phyloP scores from a whole-genome alignment of 1,140 invertebrate genomes.

The Sipha flava region DNA sequence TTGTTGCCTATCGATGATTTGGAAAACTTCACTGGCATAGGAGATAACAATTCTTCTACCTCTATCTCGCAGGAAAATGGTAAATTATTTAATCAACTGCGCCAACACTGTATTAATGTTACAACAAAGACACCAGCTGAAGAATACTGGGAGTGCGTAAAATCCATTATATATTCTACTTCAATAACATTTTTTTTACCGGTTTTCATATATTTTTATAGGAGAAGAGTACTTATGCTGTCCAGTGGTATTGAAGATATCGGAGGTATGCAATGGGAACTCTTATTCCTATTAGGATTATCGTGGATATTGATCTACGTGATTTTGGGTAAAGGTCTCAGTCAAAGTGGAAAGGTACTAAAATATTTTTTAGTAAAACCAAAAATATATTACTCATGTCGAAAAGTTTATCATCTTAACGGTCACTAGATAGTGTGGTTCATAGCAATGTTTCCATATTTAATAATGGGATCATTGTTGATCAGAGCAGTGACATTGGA shows the following conservation, averaged over 20 bases:
- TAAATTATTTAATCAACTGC: neutral
- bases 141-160: constrained; percentile 54
- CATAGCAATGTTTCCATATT: constrained; percentile 59
- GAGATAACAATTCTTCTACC: neutral
- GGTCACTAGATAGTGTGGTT: constrained; percentile 56
- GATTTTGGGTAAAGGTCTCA: constrained; percentile 61
- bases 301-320: constrained; percentile 64
- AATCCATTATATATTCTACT: neutral
- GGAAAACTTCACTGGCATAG: neutral
- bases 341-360: constrained; percentile 68
- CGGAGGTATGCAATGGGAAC: constrained; percentile 59
- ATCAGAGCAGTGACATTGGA: constrained; percentile 53
- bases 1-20: neutral
- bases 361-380: too few species aligned
- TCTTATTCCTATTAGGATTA: constrained; percentile 56
- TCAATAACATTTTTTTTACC: neutral
- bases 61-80: neutral
- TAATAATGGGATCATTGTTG: constrained; percentile 55
- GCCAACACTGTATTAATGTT: neutral
- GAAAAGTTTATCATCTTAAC: neutral
- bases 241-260: constrained; percentile 55
- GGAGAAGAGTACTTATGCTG: constrained; percentile 49
- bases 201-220: constrained; percentile 39
- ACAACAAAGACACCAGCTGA: constrained; percentile 48
- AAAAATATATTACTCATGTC: too few species aligned